Evolutionary conservation across 2,888 invertebrate genomes (phyloP).

Genomic region (Aproaerema taeniolella): DNA sequence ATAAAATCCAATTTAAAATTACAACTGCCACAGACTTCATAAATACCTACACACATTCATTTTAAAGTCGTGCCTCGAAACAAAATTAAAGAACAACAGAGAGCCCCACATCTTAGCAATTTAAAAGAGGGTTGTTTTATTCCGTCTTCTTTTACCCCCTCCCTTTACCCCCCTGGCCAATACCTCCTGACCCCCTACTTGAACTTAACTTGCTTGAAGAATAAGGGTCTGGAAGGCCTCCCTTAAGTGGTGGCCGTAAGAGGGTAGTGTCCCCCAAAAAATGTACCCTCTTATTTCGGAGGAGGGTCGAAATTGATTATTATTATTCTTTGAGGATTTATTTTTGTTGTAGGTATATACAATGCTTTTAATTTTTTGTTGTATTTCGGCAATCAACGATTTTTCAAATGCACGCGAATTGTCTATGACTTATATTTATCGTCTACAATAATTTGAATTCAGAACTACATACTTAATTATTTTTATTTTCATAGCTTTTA

Average conservation of each 20-base stretch:
- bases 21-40: too few species aligned
- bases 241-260: constrained; percentile 30
- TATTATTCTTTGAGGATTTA: constrained; percentile 30
- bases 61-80: too few species aligned
- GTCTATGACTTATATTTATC: too few species aligned
- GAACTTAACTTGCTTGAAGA: constrained; percentile 5
- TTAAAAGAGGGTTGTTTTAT: constrained; percentile 63
- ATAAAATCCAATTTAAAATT: too few species aligned
- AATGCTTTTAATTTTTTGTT: too few species aligned
- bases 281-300: constrained; percentile 50
- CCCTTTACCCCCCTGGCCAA: constrained; percentile 36
- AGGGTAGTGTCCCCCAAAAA: constrained; percentile 45
- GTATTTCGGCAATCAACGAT: too few species aligned
- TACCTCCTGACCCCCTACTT: constrained; percentile 29
- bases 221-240: constrained; percentile 26
- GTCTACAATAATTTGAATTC: too few species aligned
- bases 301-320: constrained; percentile 43
- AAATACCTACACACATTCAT: too few species aligned
- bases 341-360: too few species aligned
- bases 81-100: constrained; percentile 47
- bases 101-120: constrained; percentile 52
- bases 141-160: constrained; percentile 55
- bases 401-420: too few species aligned
- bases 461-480: too few species aligned
- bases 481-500: too few species aligned